phyloP scores from a whole-genome alignment of 2,113 vertebrate genomes.

The Drymodes brunneopygia region DNA sequence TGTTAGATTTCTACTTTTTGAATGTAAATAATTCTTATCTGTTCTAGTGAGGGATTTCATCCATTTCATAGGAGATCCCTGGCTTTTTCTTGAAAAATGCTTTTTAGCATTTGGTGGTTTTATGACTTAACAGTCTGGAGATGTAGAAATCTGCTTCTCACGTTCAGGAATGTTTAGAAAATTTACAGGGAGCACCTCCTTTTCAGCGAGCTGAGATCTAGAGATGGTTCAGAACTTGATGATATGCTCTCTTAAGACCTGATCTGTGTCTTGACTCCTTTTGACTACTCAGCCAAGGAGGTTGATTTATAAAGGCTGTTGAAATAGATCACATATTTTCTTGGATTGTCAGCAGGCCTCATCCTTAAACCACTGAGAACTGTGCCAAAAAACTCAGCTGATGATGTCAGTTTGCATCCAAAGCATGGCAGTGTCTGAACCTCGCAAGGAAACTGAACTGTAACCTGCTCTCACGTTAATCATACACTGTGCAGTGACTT shows the following conservation, averaged over 20 bases:
- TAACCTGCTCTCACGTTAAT: neutral
- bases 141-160: neutral
- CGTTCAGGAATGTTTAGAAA: neutral
- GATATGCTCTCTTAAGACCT: neutral
- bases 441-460: neutral
- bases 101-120: neutral
- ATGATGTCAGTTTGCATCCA: slow-evolving; percentile 43
- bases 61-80: neutral
- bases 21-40: neutral
- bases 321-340: slow-evolving; percentile 32
- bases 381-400: slow-evolving; percentile 33
- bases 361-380: slow-evolving; percentile 6
- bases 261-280: neutral
- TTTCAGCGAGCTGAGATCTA: neutral
- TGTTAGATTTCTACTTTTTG: neutral
- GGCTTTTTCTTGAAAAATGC: neutral
- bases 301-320: slow-evolving; percentile 23
- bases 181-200: neutral
- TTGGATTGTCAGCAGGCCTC: slow-evolving; percentile 29
- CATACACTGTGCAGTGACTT: neutral
- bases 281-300: neutral
- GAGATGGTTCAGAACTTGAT: neutral
- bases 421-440: slow-evolving; percentile 1
- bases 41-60: neutral
- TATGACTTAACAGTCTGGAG: neutral